Conservation (phyloP, 2,797 vertebrate genomes). For the Falco biarmicus region DNA sequence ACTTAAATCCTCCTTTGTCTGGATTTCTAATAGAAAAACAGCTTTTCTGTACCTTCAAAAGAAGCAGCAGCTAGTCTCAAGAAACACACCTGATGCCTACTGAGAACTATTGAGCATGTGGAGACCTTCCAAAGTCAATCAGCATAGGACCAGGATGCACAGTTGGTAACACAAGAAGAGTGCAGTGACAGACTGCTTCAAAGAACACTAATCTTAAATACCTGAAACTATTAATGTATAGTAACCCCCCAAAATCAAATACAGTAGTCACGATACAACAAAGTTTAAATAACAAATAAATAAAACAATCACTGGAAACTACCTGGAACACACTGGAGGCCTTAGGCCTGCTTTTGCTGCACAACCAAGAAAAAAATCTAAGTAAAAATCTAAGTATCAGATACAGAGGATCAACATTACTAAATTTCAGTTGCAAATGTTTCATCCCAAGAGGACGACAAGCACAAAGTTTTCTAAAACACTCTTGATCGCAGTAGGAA, state of each 20-base stretch:
- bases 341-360: not conserved
- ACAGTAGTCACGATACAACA: not conserved
- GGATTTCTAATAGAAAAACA: not conserved
- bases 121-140: not conserved
- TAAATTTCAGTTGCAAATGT: not conserved
- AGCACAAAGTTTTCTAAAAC: not conserved
- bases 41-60: not conserved
- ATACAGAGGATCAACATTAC: not conserved
- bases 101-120: not conserved
- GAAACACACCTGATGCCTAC: not conserved
- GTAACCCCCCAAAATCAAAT: not conserved
- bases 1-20: not conserved
- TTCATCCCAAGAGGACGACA: not conserved
- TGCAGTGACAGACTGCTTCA: not conserved
- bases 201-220: not conserved
- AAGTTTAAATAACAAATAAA: not conserved
- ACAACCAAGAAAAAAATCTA: not conserved
- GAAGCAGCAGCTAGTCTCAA: not conserved
- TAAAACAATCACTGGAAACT: not conserved
- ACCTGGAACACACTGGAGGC: not conserved
- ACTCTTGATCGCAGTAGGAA: not conserved
- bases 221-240: not conserved
- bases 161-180: not conserved
- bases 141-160: not conserved
- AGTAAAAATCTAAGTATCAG: not conserved